Evolutionary conservation across 2,888 invertebrate genomes (phyloP), one percentile per base, ranked within the genome.

Genomic region (Leptinotarsa rubiginosa): DNA sequence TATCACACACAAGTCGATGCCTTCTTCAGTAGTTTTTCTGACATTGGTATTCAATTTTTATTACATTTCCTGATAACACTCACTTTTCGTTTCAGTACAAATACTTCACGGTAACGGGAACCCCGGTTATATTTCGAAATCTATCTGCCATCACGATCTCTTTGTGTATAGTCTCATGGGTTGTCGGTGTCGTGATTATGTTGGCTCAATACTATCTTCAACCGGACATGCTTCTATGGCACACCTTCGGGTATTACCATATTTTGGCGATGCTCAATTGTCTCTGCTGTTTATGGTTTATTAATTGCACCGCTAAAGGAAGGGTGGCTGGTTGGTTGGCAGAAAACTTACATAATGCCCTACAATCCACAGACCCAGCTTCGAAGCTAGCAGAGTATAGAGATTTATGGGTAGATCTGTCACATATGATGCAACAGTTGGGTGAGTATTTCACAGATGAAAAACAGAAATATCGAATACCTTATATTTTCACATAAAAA

Each of bases 351-450:
- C 91, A 92, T 81, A 89, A 89, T 67, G 92, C 93, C 0, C 83
- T 94, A n/a, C 89, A 91, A 75, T 90, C 90, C 1, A 89, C 91
- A 10, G 91, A 93, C 79, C 92, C 93, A 0, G 91, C 93, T 0
- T 87, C 90, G 75, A 91, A 92, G 81, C 86, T 94, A 47, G 92
- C 92, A 0, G 92, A 93, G 83, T 93, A 92, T 85, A 89, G 93
- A 16, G 92, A 93, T 84, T 77, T 87, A 66, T 87, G 87, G 87
- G 92, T 93, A 1, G 93, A 94, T 82, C 87, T 94, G 31, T 93
- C 93, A 3, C 93, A 93, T 80, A 93, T 93, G 92, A 93, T 93
- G 93, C 93, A 94, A 84, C 93, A 94, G 84, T 86, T 93, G 75
- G 93, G 93, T 89, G 87, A 92, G 74, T 66, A 20, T 20, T 10